These are phyloP conservation scores for Oryzias celebensis DNA, from an alignment of 2,113 vertebrate genomes.

Conservation along the genomic window DNA sequence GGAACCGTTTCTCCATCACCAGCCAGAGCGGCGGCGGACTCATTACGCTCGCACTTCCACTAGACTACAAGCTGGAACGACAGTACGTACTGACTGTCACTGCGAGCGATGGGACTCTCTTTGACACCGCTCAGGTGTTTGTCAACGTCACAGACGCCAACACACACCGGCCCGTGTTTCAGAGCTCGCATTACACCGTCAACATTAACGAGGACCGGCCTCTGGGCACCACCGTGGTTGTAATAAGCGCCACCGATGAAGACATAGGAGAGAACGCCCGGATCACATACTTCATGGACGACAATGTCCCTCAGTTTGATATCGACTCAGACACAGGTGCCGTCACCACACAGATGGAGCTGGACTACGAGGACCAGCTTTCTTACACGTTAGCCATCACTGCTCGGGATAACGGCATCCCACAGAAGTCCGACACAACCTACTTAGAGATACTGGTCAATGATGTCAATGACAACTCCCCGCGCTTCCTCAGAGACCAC, in stretches of 20 bases:
- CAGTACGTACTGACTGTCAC: constrained; percentile 89
- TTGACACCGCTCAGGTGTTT: constrained; percentile 86
- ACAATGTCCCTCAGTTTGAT: constrained; percentile 95
- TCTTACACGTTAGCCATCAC: constrained; percentile 96
- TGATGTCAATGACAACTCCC: constrained; percentile 93
- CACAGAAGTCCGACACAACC: constrained; percentile 96
- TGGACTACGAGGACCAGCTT: constrained; percentile 97
- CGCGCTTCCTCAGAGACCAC: constrained; percentile 87
- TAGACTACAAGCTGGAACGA: constrained; percentile 96
- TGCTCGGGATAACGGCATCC: constrained; percentile 92
- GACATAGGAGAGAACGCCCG: constrained; percentile 93
- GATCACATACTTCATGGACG: constrained; percentile 96
- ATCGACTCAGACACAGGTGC: constrained; percentile 87
- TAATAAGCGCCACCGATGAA: constrained; percentile 94
- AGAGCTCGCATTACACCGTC: constrained; percentile 95
- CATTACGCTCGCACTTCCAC: constrained; percentile 87
- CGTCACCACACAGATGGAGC: constrained; percentile 90
- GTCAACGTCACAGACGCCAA: constrained; percentile 95
- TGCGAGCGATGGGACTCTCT: constrained; percentile 87
- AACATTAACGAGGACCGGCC: constrained; percentile 90
- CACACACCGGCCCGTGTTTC: constrained; percentile 94
- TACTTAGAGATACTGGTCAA: constrained; percentile 96
- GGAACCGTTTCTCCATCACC: constrained; percentile 96
- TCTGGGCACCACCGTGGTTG: constrained; percentile 86
- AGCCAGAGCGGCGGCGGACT: constrained; percentile 92